Evolutionary conservation across 2,113 vertebrate genomes (phyloP).

Genomic region (Tamias sibiricus): DNA sequence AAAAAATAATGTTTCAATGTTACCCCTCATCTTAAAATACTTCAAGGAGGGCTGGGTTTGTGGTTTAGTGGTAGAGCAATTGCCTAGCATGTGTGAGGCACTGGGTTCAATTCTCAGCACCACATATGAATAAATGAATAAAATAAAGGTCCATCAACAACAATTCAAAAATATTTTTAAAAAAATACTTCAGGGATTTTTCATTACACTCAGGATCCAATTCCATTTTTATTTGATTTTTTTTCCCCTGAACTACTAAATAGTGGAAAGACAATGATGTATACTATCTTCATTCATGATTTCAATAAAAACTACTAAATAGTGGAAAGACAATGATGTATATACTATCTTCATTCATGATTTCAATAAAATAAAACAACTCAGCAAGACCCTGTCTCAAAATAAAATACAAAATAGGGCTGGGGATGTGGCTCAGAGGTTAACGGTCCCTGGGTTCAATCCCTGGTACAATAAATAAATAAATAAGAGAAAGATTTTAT

Average conservation of each 20-base stretch:
- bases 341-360: neutral
- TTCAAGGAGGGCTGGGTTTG: too few relatives aligned
- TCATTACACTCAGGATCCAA: neutral
- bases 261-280: neutral
- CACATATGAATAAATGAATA: too few relatives aligned
- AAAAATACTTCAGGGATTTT: slow-evolving; percentile 7
- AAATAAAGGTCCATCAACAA: too few relatives aligned
- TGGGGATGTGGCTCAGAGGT: neutral
- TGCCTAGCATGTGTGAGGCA: too few relatives aligned
- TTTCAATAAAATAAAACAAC: neutral
- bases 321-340: neutral
- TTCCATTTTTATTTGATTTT: neutral
- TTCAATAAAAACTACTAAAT: neutral
- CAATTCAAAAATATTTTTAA: too few relatives aligned
- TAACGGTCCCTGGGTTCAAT: neutral
- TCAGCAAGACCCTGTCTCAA: neutral
- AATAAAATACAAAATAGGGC: neutral
- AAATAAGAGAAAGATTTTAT: too few relatives aligned
- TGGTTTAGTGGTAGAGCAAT: too few relatives aligned
- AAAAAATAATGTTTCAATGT: neutral
- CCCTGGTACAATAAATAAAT: too few relatives aligned
- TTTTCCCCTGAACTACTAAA: neutral
- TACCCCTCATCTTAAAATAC: slow-evolving; percentile 6
- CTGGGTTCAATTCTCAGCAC: too few relatives aligned
- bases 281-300: neutral